These are phyloP conservation scores for Ochropleura leucogaster DNA, from an alignment of 2,888 invertebrate genomes.

Conservation along the genomic window DNA sequence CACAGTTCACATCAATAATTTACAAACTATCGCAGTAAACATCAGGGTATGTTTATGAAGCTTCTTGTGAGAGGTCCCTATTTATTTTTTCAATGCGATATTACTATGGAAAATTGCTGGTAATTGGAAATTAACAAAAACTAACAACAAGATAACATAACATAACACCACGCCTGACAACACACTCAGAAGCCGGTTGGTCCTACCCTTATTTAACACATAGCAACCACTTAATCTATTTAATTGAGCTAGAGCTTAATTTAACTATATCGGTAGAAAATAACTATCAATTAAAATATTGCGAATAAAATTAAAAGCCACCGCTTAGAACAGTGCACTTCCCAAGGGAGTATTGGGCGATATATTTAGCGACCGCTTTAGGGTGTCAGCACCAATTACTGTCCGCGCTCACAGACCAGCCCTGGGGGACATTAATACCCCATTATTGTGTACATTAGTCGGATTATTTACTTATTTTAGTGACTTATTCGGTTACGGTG, in stretches of 20 bases:
- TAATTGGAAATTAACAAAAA: neutral
- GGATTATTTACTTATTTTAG: constrained; percentile 47
- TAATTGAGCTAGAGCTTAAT: neutral
- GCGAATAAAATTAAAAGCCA: constrained; percentile 24
- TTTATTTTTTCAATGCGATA: neutral
- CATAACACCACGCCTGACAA: no score
- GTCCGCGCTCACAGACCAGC: constrained; percentile 24
- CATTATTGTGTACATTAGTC: constrained; percentile 48
- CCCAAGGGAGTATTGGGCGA: constrained; percentile 19
- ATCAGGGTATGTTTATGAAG: constrained; percentile 6
- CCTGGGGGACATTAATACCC: constrained; percentile 49
- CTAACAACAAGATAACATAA: neutral
- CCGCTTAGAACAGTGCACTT: constrained; percentile 15
- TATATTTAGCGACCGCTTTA: constrained; percentile 54
- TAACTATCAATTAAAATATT: constrained; percentile 39
- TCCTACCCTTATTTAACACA: neutral
- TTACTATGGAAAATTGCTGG: neutral
- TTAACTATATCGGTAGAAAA: constrained; percentile 10
- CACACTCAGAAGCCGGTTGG: no score
- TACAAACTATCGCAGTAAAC: constrained; percentile 10
- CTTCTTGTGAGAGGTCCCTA: neutral
- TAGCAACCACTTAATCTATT: neutral
- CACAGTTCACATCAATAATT: constrained; percentile 20
- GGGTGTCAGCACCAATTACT: constrained; percentile 56
- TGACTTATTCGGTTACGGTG: constrained; percentile 33